Evolutionary conservation across 2,797 vertebrate species (phyloP).

Genomic region (Onychomys arenicola): DNA sequence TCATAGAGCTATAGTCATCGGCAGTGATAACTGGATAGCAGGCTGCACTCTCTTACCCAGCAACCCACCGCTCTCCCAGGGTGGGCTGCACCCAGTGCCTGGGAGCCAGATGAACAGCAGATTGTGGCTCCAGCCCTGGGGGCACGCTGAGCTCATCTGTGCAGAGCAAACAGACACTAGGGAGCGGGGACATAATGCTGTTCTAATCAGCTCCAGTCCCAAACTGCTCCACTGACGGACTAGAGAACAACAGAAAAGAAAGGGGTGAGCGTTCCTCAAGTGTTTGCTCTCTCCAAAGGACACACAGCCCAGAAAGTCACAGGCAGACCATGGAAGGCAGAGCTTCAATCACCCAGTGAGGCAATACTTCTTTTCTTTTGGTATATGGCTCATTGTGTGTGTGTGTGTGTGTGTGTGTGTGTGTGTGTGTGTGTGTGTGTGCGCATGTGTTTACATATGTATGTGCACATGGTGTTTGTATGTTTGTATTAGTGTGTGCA

Average conservation of each 20-base stretch:
- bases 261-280: background rate
- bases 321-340: background rate
- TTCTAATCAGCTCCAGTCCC: background rate
- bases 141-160: background rate
- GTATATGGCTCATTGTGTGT: background rate
- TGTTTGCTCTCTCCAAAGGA: background rate
- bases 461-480: background rate
- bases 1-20: background rate
- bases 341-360: background rate
- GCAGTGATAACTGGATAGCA: background rate
- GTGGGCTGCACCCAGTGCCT: background rate
- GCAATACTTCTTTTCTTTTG: background rate
- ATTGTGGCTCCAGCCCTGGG: background rate
- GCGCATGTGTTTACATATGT: background rate
- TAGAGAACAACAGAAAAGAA: background rate
- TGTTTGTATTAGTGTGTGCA: background rate
- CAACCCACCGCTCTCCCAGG: background rate
- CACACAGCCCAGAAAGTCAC: background rate
- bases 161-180: background rate
- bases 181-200: background rate
- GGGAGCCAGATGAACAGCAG: background rate
- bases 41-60: background rate
- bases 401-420: too few relatives aligned
- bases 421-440: too few relatives aligned
- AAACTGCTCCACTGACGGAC: background rate